Evolutionary conservation across 2,797 vertebrate genomes (phyloP), one percentile per base, ranked within the genome.

Genomic region (Pangasius krempfi): DNA sequence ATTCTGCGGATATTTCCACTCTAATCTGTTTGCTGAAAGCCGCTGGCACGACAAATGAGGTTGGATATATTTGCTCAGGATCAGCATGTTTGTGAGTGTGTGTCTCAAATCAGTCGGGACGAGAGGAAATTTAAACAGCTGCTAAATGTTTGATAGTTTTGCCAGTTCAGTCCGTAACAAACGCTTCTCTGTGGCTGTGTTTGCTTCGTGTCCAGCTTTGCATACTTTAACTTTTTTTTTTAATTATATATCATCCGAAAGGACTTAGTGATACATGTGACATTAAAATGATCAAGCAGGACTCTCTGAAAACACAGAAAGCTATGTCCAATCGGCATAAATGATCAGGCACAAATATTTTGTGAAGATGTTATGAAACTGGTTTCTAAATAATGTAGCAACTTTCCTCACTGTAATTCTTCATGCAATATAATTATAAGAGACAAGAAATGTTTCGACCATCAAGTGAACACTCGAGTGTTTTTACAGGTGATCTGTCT

Each of bases 11-110:
- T 56, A 80, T 68, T 75, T 82, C 66, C 27, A 52, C 70, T 37
- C 80, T 89, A 87, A 89, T 86, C 89, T 54, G 85, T 88, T 91
- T 88, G 76, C 85, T 70, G 81, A 85, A 72, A 64, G 75, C 87
- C 22, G 27, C 52, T 85, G 86, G 81, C 60, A 62, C 56, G 44
- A 85, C 82, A 72, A 81, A 62, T 83, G 60, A 88, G 56, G 75
- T 52, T 72, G 50, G 40, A 62, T 62, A 56, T 90, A 52, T 88
- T 90, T 90, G 85, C 68, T 90, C 85, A 37, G 76, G 79, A 56
- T 82, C 79, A 64, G 66, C 37, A 72, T 47, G 62, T 58, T 66
- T 79, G 25, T 27, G 82, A 85, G 76, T 56, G 82, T 81, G 82
- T 60, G 60, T 54, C 40, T 75, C 27, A 81, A 62, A 22, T 89